Base-by-base conservation (phyloP, 2,113 vertebrate species). In the Mugil cephalus region DNA sequence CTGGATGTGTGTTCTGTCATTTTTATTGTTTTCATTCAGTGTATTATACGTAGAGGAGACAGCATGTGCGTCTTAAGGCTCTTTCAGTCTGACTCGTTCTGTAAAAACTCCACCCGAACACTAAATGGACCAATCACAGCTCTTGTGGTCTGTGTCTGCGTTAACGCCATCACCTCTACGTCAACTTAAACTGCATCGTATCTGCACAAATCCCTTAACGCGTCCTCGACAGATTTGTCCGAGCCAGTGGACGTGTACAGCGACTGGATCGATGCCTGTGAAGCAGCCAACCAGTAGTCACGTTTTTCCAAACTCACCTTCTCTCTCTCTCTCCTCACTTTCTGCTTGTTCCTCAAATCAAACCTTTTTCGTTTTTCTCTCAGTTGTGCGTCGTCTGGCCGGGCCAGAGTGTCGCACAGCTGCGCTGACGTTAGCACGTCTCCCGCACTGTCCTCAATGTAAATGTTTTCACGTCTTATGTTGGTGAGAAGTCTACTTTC, bases 191-290 rank as follows among this genome's bases (percentile, higher is more conserved):
- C n/a, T n/a, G n/a, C n/a, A n/a, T 40, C 36, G 10, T 18, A 51
- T 51, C 10, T 62, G 15, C 53, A 4, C 36, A 10, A 17, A 47
- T n/a, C 76, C 83, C 93, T 94, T 94, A 83, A 95, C 83, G 1
- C 14, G 11, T 43, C 18, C 6, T 59, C 51, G 91, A 94, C 70
- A 98, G 97, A 98, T 91, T 95, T 98, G 40, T 98, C 97, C 0
- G 97, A 98, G 79, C 93, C 97, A 0, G 97, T 98, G 74, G 97
- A 98, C 0, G 97, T 98, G 51, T 98, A 98, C 92, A 98, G 97
- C 6, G 97, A 98, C 51, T 98, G 97, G 97, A 98, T 98, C 86
- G 97, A 98, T 0, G 97, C 97, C 74, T 98, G 97, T 24, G 97
- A 98, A 91, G 93, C 96, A 2, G 96, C 97, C 76, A 98, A 98